These are phyloP conservation scores for Temnothorax nylanderi DNA, from an alignment of 1,140 invertebrate species.

Conservation along the genomic window DNA sequence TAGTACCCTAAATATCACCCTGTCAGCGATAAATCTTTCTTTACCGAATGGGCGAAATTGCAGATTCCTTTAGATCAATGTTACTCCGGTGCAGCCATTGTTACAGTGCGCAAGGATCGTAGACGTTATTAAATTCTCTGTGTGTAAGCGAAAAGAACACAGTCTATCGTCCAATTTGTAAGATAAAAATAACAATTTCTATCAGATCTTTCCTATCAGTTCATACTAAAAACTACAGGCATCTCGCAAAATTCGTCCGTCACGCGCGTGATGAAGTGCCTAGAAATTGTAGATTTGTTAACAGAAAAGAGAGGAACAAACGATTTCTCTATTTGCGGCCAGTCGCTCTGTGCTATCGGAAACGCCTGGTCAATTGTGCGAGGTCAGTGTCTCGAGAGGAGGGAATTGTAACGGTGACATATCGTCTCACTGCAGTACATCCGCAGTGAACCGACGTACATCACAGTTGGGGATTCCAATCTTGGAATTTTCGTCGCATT, in stretches of 20 bases:
- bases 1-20: slow-evolving; percentile 40
- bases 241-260: background rate
- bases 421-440: slow-evolving; percentile 67
- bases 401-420: slow-evolving; percentile 68
- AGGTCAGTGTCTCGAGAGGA: slow-evolving; percentile 67
- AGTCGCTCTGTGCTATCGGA: slow-evolving; percentile 21
- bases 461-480: slow-evolving; percentile 55
- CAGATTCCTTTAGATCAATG: slow-evolving; percentile 39
- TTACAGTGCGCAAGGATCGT: background rate
- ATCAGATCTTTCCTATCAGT: background rate
- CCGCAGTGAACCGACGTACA: slow-evolving; percentile 64
- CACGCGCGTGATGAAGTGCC: background rate
- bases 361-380: slow-evolving; percentile 63
- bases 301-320: background rate
- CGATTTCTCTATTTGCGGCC: background rate
- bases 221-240: background rate
- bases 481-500: slow-evolving; percentile 59
- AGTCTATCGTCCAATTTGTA: background rate
- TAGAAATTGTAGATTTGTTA: background rate
- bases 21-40: slow-evolving; percentile 51
- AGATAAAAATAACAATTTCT: background rate
- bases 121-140: slow-evolving; percentile 30
- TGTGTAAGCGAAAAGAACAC: background rate
- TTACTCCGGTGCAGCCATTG: slow-evolving; percentile 23
- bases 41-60: slow-evolving; percentile 45